Percentiles rank a stretch among this genome's conserved stretches.
phyloP scores from a whole-genome alignment of 2,797 vertebrate genomes.

The Centropyge bicolor region DNA sequence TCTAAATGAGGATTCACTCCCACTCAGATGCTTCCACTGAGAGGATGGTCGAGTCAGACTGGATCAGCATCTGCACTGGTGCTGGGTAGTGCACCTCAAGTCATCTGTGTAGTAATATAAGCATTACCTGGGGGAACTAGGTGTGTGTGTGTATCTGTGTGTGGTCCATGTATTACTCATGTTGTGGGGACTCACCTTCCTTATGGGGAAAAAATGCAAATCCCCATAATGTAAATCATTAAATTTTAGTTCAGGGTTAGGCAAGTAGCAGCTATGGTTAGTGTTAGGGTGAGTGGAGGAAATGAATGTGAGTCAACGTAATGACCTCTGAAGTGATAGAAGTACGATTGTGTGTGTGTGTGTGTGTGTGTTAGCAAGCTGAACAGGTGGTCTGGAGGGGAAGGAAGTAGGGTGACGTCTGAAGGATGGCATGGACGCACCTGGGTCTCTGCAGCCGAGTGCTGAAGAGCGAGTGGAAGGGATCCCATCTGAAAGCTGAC shows the following conservation, averaged over 20 bases:
- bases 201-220: too few species aligned
- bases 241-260: too few species aligned
- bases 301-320: too few species aligned
- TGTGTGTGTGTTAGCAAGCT: constrained; percentile 31
- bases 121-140: constrained; percentile 29
- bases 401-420: constrained; percentile 30
- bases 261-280: too few species aligned
- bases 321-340: too few species aligned
- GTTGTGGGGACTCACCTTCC: too few species aligned
- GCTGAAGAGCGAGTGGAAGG: constrained; percentile 58
- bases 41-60: constrained; percentile 54
- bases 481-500: constrained; percentile 76
- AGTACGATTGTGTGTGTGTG: constrained; percentile 12
- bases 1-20: constrained; percentile 67
- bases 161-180: not conserved
- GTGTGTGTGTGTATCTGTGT: constrained; percentile 19
- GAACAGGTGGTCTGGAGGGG: constrained; percentile 71
- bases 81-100: constrained; percentile 48
- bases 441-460: constrained; percentile 73
- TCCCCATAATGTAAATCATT: too few species aligned
- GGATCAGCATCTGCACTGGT: constrained; percentile 54
- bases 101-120: constrained; percentile 54
- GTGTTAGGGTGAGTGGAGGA: too few species aligned
- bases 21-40: constrained; percentile 64
- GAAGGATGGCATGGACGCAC: constrained; percentile 63